A percentile compares a stretch with the other conserved stretches of the same genome.
These are phyloP conservation scores for Phalacrocorax carbo DNA, from an alignment of 2,113 vertebrate genomes.

Conservation along the genomic window DNA sequence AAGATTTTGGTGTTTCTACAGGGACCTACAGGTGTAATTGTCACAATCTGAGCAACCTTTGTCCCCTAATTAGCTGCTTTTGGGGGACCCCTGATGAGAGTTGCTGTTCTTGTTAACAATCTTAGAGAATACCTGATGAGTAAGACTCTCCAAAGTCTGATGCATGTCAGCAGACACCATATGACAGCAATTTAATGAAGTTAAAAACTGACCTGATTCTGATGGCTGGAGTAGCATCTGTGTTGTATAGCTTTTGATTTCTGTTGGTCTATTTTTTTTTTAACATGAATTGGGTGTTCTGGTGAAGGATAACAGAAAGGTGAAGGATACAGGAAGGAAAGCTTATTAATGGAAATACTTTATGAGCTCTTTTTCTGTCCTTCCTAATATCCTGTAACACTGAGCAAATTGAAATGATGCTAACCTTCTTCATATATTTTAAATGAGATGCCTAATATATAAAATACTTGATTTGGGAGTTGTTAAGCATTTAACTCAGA, in stretches of 20 bases:
- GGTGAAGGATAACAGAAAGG: slow-evolving; percentile 59
- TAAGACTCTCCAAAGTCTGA: slow-evolving; percentile 87
- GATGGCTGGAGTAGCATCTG: slow-evolving; percentile 69
- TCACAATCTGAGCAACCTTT: slow-evolving; percentile 91
- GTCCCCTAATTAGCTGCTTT: slow-evolving; percentile 95
- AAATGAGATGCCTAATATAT: not conserved
- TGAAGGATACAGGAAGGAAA: slow-evolving; percentile 53
- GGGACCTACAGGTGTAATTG: slow-evolving; percentile 91
- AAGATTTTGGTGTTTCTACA: slow-evolving; percentile 86
- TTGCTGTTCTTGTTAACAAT: slow-evolving; percentile 94
- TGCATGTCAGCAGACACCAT: slow-evolving; percentile 90
- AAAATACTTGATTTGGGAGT: not conserved
- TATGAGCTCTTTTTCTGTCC: slow-evolving; percentile 37
- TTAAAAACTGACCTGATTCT: slow-evolving; percentile 89
- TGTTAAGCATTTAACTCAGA: not conserved
- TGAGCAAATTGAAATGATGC: slow-evolving; percentile 23
- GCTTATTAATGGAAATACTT: slow-evolving; percentile 60
- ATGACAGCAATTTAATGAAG: slow-evolving; percentile 95
- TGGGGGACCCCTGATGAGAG: slow-evolving; percentile 92
- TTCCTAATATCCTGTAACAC: slow-evolving; percentile 42
- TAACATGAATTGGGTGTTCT: slow-evolving; percentile 36
- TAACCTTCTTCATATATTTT: slow-evolving; percentile 47
- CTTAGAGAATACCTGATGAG: slow-evolving; percentile 94
- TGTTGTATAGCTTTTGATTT: slow-evolving; percentile 64
- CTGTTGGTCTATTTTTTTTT: slow-evolving; percentile 28